Evolutionary conservation across 2,888 invertebrate species (phyloP).

Genomic region (Xanthorhoe spadicearia): DNA sequence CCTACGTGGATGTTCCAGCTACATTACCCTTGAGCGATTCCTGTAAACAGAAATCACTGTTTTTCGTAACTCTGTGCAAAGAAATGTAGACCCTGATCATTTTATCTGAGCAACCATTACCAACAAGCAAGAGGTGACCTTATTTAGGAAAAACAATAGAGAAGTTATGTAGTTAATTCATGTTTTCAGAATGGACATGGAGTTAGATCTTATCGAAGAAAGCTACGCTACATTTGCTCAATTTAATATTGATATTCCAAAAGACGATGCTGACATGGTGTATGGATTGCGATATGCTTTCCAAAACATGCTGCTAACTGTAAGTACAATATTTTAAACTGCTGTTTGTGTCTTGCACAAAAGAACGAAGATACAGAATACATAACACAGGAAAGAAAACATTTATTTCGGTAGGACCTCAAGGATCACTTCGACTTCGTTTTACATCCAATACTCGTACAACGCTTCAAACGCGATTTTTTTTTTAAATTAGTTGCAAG

Average conservation of each 20-base stretch:
- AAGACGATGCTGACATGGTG: conserved; percentile 92
- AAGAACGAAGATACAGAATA: background rate
- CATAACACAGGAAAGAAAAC: background rate
- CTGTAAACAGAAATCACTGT: too few species aligned
- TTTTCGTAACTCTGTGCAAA: too few species aligned
- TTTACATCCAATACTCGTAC: too few species aligned
- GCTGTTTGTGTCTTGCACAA: background rate
- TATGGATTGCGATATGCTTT: conserved; percentile 92
- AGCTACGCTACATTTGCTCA: conserved; percentile 89
- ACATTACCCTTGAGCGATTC: too few species aligned
- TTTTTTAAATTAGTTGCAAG: background rate
- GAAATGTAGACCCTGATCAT: background rate
- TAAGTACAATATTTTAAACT: conserved; percentile 64
- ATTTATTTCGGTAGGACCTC: too few species aligned
- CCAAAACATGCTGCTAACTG: conserved; percentile 89
- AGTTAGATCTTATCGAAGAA: conserved; percentile 90
- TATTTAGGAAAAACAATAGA: background rate
- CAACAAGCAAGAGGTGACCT: background rate
- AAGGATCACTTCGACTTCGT: too few species aligned
- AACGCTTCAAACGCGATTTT: background rate
- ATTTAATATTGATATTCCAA: conserved; percentile 88
- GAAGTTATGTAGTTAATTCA: conserved; percentile 3
- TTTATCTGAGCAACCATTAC: background rate
- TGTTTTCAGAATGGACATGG: conserved; percentile 87
- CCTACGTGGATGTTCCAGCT: background rate